phyloP scores from a whole-genome alignment of 1,140 invertebrate genomes.

The Eupeodes corollae region DNA sequence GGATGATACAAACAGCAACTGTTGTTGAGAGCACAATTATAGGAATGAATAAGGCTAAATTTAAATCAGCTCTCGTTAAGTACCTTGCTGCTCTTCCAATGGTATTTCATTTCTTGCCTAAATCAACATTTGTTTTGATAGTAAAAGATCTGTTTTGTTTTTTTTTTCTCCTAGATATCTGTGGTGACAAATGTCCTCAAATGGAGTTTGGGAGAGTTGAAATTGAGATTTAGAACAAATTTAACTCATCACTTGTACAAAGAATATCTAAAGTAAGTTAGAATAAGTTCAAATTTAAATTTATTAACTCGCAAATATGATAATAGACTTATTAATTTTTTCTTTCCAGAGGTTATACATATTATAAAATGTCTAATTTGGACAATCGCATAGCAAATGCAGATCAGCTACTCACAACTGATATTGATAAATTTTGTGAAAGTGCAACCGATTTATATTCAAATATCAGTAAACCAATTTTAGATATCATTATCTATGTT shows the following conservation, averaged over 20 bases:
- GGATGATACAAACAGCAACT: slow-evolving; percentile 91
- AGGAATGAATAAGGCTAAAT: slow-evolving; percentile 65
- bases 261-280: slow-evolving; percentile 81
- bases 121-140: neutral
- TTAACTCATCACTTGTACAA: slow-evolving; percentile 77
- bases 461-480: slow-evolving; percentile 90
- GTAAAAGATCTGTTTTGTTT: neutral
- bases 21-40: slow-evolving; percentile 92
- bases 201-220: slow-evolving; percentile 87
- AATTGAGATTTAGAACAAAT: slow-evolving; percentile 79
- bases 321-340: slow-evolving; percentile 8
- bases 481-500: slow-evolving; percentile 91
- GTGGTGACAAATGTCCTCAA: slow-evolving; percentile 87
- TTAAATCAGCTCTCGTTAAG: slow-evolving; percentile 61
- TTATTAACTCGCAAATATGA: neutral
- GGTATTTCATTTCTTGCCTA: slow-evolving; percentile 44
- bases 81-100: slow-evolving; percentile 73
- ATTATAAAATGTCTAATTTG: slow-evolving; percentile 93
- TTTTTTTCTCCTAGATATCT: slow-evolving; percentile 54
- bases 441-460: slow-evolving; percentile 91
- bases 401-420: slow-evolving; percentile 91
- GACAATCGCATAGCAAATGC: slow-evolving; percentile 91
- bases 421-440: slow-evolving; percentile 95
- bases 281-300: neutral
- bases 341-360: slow-evolving; percentile 78